phyloP scores from a whole-genome alignment of 2,797 vertebrate genomes.

The Salarias fasciatus region DNA sequence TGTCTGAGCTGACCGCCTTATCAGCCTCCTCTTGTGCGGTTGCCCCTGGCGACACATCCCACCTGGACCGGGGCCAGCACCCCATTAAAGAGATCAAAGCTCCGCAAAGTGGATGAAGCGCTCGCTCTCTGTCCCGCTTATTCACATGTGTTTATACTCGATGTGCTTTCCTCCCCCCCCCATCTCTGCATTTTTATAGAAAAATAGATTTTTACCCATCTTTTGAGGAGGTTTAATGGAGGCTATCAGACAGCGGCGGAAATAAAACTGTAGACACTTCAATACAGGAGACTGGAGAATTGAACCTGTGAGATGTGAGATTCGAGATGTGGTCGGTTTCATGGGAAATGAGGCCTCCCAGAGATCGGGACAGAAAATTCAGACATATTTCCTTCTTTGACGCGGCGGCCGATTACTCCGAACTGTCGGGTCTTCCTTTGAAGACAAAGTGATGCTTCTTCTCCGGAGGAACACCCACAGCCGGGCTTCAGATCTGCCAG shows the following conservation, averaged over 20 bases:
- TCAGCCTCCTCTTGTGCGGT: slow-evolving; percentile 71
- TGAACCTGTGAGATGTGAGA: slow-evolving; percentile 6
- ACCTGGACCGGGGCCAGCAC: slow-evolving; percentile 72
- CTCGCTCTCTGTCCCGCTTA: slow-evolving; percentile 36
- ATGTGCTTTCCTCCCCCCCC: slow-evolving; percentile 4
- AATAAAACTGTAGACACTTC: slow-evolving; percentile 1
- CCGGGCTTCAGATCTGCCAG: slow-evolving; percentile 37
- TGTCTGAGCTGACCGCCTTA: slow-evolving; percentile 67
- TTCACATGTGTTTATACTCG: slow-evolving; percentile 45
- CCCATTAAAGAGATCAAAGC: slow-evolving; percentile 81
- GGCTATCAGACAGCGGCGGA: not conserved
- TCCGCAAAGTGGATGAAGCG: slow-evolving; percentile 60
- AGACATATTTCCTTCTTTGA: slow-evolving; percentile 30
- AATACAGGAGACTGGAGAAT: not conserved
- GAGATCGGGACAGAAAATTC: not conserved
- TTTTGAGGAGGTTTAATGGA: not conserved
- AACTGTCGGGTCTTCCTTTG: slow-evolving; percentile 41
- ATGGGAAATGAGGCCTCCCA: slow-evolving; percentile 16
- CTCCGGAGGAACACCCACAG: slow-evolving; percentile 17
- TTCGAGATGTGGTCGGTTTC: slow-evolving; percentile 24
- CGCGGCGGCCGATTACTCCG: slow-evolving; percentile 24
- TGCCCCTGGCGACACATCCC: slow-evolving; percentile 72
- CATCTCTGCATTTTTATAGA: not conserved
- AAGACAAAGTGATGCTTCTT: slow-evolving; percentile 40
- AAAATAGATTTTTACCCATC: not conserved